phyloP scores from a whole-genome alignment of 2,113 vertebrate genomes.

The Albula goreensis region DNA sequence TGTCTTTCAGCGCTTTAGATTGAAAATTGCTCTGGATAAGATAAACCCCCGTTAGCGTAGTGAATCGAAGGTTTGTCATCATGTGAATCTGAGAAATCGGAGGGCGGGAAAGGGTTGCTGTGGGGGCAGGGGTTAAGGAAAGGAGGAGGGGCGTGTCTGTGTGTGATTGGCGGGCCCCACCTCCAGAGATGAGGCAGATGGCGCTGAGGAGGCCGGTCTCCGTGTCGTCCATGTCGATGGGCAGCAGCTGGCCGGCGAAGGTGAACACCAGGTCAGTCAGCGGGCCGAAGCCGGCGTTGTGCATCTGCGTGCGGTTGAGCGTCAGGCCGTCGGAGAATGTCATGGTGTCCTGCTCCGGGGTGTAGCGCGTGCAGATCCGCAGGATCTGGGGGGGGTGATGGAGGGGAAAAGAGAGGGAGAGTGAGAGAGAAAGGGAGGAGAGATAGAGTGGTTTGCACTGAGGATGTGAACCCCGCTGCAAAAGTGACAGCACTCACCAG shows the following conservation, averaged over 20 bases:
- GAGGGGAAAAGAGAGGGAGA: neutral
- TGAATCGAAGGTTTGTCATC: too few relatives aligned
- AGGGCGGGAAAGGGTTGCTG: too few relatives aligned
- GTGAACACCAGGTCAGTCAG: slow-evolving; percentile 97
- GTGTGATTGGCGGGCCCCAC: slow-evolving; percentile 55
- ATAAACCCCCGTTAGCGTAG: too few relatives aligned
- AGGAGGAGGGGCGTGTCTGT: too few relatives aligned
- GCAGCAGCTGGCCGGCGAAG: slow-evolving; percentile 97
- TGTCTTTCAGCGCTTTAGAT: too few relatives aligned
- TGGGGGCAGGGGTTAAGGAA: too few relatives aligned
- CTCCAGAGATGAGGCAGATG: slow-evolving; percentile 98
- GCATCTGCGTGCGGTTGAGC: slow-evolving; percentile 97
- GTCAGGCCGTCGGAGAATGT: slow-evolving; percentile 98
- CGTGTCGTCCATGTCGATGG: slow-evolving; percentile 98
- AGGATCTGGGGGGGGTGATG: slow-evolving; percentile 75
- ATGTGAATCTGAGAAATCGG: too few relatives aligned
- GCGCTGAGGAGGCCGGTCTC: slow-evolving; percentile 97
- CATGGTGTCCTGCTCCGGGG: slow-evolving; percentile 98
- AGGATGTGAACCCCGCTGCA: too few relatives aligned
- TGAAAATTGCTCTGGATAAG: too few relatives aligned
- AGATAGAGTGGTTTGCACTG: too few relatives aligned
- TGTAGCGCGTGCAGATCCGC: slow-evolving; percentile 96
- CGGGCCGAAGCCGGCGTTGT: slow-evolving; percentile 96
- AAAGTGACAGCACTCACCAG: slow-evolving; percentile 69
- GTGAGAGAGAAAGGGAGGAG: neutral